phyloP scores from a whole-genome alignment of 2,797 vertebrate genomes.

The Platalea minor region DNA sequence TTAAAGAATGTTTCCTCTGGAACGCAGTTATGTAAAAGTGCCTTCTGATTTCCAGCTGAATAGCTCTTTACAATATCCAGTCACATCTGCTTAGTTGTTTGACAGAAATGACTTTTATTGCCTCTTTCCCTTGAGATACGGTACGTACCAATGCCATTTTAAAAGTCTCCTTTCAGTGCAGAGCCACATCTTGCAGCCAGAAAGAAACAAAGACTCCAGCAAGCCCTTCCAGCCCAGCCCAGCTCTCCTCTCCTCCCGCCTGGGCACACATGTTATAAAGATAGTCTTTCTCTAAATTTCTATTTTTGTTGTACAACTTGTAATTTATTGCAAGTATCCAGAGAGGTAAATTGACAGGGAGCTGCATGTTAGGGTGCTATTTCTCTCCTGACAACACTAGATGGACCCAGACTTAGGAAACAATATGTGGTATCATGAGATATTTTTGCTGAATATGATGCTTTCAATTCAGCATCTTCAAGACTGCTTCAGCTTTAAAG shows the following conservation, averaged over 20 bases:
- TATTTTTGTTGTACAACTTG: neutral
- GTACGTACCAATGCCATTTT: neutral
- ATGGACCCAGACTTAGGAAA: slow-evolving; percentile 2
- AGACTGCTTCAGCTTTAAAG: slow-evolving; percentile 21
- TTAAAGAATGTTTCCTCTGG: neutral
- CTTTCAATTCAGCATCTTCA: slow-evolving; percentile 2
- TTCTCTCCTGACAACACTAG: slow-evolving; percentile 8
- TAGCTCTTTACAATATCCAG: slow-evolving; percentile 15
- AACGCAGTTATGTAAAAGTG: neutral
- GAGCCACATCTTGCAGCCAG: neutral
- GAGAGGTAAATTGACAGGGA: neutral
- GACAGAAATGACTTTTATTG: neutral
- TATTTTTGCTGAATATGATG: slow-evolving; percentile 36
- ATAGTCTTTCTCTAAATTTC: neutral
- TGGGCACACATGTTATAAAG: accelerated
- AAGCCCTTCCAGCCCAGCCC: neutral
- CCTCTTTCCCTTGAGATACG: neutral
- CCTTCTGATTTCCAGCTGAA: neutral
- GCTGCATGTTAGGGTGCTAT: neutral
- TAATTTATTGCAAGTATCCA: neutral
- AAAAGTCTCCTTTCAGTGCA: neutral
- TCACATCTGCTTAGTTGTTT: slow-evolving; percentile 1
- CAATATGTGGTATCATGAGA: neutral
- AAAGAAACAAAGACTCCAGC: neutral
- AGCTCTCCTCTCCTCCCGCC: neutral